Evolutionary conservation across 2,113 vertebrate genomes (phyloP), one percentile per base, ranked within the genome.

Genomic region (Galemys pyrenaicus): DNA sequence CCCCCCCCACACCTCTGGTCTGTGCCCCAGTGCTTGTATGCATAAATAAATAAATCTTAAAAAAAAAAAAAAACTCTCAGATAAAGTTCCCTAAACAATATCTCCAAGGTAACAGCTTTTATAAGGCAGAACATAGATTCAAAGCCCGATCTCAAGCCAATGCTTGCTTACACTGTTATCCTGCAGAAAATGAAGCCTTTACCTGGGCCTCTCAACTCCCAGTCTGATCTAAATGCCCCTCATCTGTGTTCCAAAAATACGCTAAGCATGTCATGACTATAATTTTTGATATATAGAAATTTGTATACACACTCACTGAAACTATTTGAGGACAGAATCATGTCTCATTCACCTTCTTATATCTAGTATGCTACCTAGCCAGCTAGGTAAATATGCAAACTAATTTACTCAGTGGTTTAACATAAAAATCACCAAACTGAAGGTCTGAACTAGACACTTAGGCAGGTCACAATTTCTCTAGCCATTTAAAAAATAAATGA

Each of bases 401-500:
- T 46, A 81, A 67, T 77, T 37, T 95, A 24, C 75, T 12, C 22
- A 41, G n/a, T 73, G 22, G 30, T 68, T 95, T 67, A 90, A 80
- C 8, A 87, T 32, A 88, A 91, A 94, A 49, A 91, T 58, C 44
- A 91, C 71, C 70, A 92, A 95, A 65, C 54, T 60, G 46, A 88
- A 96, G 54, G 19, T 22, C 58, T 73, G 37, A 87, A 71, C 54
- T 73, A 93, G 28, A 26, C 32, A 35, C 65, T 83, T 80, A 87
- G 20, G 26, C 93, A 83, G 32, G 60, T 81, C 70, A 87, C 54
- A 73, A 83, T 28, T 93, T 91, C 80, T 80, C 74, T 20, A 67
- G 60, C 32, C 37, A 89, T 77, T 44, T 75, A 35, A 85, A 94
- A 89, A 49, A 44, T 12, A 64, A 64, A 10, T 9, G 26, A 60